Evolutionary conservation across 2,113 vertebrate genomes (phyloP).

Genomic region (Cyprinodon brontotheroides): DNA sequence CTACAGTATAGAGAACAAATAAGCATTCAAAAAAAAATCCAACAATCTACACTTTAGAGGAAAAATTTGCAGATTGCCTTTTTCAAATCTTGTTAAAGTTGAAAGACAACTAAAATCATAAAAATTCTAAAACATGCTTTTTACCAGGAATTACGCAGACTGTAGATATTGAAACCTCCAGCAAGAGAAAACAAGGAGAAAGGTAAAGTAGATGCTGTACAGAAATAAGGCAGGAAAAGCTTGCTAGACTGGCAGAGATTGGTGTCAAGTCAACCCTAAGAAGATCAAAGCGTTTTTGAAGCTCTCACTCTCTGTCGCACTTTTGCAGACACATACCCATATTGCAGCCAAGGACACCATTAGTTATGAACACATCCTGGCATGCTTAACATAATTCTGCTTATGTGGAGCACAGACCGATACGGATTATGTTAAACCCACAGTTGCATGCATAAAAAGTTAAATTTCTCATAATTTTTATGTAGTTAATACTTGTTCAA

Average conservation of each 20-base stretch:
- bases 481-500: neutral
- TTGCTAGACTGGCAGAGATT: conserved; percentile 26
- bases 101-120: neutral
- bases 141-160: conserved; percentile 16
- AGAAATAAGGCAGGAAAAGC: conserved; percentile 28
- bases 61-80: neutral
- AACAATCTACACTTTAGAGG: neutral
- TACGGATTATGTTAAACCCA: conserved; percentile 1
- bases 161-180: conserved; percentile 43
- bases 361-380: conserved; percentile 16
- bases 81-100: neutral
- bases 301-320: conserved; percentile 11
- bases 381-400: neutral
- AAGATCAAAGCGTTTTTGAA: conserved; percentile 47
- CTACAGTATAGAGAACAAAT: conserved; percentile 15
- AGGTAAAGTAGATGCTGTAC: conserved; percentile 28
- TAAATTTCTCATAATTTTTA: neutral
- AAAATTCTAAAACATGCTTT: neutral
- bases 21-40: neutral
- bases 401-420: neutral
- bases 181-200: conserved; percentile 14
- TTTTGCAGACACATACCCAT: conserved; percentile 21
- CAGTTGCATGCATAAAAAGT: neutral
- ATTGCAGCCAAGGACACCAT: conserved; percentile 5
- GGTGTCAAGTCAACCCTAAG: conserved; percentile 50